Evolutionary conservation across 2,888 invertebrate genomes (phyloP), one percentile per base, ranked within the genome.

Genomic region (Acanthoscelides obtectus): DNA sequence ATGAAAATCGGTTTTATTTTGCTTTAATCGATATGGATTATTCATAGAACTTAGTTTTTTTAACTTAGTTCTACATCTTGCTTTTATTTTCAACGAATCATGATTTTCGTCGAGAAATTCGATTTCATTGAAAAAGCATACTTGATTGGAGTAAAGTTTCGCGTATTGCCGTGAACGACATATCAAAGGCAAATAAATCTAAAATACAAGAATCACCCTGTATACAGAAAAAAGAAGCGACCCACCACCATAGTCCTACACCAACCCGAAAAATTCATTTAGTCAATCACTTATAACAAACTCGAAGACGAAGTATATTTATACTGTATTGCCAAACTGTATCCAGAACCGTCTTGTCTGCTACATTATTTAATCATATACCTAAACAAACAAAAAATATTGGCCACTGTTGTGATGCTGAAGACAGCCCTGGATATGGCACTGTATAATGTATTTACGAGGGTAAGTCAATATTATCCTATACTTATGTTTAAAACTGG

Each of bases 231-330:
- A 72, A 73, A 72, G 73, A 79, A 79, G 79, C 78, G 71, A 71
- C 77, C 82, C 82, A 78, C 75, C 83, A 83, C 81, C 82, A 76
- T 66, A 79, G 78, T 22, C 83, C 80, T 76, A 78, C 83, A 83
- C 83, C 83, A 73, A 72, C 83, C 83, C 83, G 80, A 83, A 82
- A 79, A 78, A 75, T 75, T 73, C 75, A 77, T 76, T 78, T 77
- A 78, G 78, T 73, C 71, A 71, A 73, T 75, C 76, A 65, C 45
- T 45, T 45, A 45, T 45, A 45, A 45, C 45, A 45, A n/a, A 68
- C 68, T 68, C 45, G 12, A 45, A 45, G 45, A 45, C 45, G 17
- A 12, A 45, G 45, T 45, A 45, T 45, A 45, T 45, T 45, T 25
- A 25, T 45, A 45, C 45, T 45, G 12, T 77, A 77, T 76, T 78